Evolutionary conservation across 2,888 invertebrate genomes (phyloP).

Genomic region (Drosophila emarginata): DNA sequence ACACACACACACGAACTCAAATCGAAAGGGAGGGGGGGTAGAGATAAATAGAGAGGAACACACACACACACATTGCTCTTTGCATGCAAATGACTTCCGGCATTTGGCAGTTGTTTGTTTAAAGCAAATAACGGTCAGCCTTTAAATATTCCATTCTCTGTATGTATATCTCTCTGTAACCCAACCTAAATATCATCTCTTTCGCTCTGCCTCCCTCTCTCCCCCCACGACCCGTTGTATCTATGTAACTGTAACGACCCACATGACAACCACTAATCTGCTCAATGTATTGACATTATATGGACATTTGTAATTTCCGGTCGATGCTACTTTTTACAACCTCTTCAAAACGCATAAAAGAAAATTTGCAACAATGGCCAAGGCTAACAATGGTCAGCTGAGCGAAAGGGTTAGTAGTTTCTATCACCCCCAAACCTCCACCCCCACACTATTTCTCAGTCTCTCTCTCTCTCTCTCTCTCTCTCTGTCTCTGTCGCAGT

Average conservation of each 20-base stretch:
- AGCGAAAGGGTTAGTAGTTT: conserved; percentile 19
- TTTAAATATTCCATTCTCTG: conserved; percentile 31
- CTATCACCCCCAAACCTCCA: not conserved
- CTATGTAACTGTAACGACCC: conserved; percentile 52
- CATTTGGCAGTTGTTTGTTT: conserved; percentile 67
- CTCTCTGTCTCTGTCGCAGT: no score
- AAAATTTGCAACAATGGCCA: conserved; percentile 71
- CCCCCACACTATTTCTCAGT: not conserved
- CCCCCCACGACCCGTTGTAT: not conserved
- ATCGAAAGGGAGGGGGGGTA: not conserved
- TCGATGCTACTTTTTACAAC: conserved; percentile 71
- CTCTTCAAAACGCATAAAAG: conserved; percentile 64
- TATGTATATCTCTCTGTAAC: no score
- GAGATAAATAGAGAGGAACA: conserved; percentile 3
- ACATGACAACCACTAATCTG: conserved; percentile 77
- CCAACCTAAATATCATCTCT: not conserved
- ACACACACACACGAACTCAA: conserved; percentile 21
- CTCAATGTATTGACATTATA: conserved; percentile 76
- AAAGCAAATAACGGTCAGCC: conserved; percentile 58
- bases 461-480: not conserved
- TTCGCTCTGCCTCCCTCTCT: not conserved
- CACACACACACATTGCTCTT: conserved; percentile 22
- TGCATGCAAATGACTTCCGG: conserved; percentile 73
- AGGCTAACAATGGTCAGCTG: conserved; percentile 29
- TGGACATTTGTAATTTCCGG: conserved; percentile 79